Conservation (phyloP, 2,113 vertebrate species). For the Muntiacus muntjak region DNA sequence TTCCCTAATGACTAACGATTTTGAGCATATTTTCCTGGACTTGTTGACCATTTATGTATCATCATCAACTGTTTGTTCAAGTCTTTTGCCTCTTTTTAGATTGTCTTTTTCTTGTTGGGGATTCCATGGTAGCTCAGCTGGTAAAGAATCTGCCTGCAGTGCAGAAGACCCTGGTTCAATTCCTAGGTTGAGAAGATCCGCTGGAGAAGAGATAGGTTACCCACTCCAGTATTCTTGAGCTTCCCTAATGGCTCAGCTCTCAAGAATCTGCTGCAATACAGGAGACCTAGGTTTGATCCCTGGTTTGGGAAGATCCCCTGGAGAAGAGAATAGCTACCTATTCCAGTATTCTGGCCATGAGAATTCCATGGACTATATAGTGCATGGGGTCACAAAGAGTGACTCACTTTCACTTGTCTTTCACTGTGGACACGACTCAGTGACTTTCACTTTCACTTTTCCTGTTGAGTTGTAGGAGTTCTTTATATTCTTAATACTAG, state of each 20-base stretch:
- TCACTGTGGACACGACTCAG: not conserved
- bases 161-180: not conserved
- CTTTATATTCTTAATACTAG: not conserved
- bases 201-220: not conserved
- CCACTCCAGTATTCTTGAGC: not conserved
- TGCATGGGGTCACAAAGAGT: not conserved
- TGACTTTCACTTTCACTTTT: not conserved
- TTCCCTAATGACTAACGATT: not conserved
- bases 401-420: not conserved
- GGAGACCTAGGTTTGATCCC: not conserved
- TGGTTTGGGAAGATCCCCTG: not conserved
- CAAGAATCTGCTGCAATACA: not conserved
- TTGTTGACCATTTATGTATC: not conserved
- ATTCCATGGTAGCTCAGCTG: not conserved
- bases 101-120: not conserved
- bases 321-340: not conserved
- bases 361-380: not conserved
- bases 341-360: not conserved
- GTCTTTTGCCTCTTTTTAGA: not conserved
- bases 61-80: not conserved
- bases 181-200: rapidly evolving
- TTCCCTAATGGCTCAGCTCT: not conserved
- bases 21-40: not conserved
- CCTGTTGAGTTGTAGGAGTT: not conserved
- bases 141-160: not conserved